phyloP scores from a whole-genome alignment of 2,888 invertebrate species.

The Cephus nigrinus region DNA sequence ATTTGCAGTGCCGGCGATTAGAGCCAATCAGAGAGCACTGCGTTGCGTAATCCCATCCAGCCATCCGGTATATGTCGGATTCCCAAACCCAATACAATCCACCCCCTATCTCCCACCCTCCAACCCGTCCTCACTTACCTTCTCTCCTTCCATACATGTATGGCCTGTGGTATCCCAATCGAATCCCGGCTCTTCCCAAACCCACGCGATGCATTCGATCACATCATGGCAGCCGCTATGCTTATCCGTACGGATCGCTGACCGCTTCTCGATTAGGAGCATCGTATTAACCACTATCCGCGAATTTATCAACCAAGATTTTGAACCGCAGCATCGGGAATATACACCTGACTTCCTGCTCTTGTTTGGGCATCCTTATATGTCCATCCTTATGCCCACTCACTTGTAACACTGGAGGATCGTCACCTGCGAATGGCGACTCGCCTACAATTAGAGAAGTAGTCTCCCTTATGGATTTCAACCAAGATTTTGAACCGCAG shows the following conservation, averaged over 20 bases:
- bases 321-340: background rate
- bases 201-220: conserved; percentile 38
- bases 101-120: background rate
- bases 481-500: background rate
- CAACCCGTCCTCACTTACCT: conserved; percentile 26
- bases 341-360: background rate
- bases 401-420: background rate
- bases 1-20: conserved; percentile 48
- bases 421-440: background rate
- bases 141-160: conserved; percentile 40
- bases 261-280: conserved; percentile 54
- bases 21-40: conserved; percentile 49
- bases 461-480: background rate
- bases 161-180: conserved; percentile 34
- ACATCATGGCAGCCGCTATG: conserved; percentile 36
- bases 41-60: conserved; percentile 53
- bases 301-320: conserved; percentile 4
- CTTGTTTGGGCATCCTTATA: background rate
- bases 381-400: too few relatives aligned
- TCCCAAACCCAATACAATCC: conserved; percentile 8
- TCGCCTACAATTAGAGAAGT: background rate
- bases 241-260: conserved; percentile 49
- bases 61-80: conserved; percentile 33
- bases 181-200: conserved; percentile 30
- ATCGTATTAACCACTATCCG: conserved; percentile 56